Evolutionary conservation across 2,888 invertebrate species (phyloP), one percentile per base, ranked within the genome.

Genomic region (Atethmia centrago): DNA sequence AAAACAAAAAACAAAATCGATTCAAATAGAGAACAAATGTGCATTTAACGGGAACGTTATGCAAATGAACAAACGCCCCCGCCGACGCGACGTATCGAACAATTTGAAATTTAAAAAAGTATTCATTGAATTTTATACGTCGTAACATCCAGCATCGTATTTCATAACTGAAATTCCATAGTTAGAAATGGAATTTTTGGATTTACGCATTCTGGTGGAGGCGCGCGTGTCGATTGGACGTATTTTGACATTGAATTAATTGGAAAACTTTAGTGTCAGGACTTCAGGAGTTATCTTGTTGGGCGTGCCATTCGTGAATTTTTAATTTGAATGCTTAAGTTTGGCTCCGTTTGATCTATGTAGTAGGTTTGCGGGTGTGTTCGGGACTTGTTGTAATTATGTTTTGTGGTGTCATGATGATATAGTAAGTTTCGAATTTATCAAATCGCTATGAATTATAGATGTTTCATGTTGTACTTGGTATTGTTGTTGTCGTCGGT

Each of bases 171-270:
- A 69, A 74, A 88, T 88, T 85, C 84, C 85, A 67, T 80, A 81
- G 82, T 64, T 61, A 64, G 70, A 80, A 81, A 77, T 70, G 76
- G 73, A 86, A 83, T 86, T 85, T 83, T 83, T 82, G 69, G 79
- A 81, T 82, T 80, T 78, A 81, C 85, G 77, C 75, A 82, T 81
- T 82, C 62, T 45, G 61, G 9, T 51, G 63, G 25, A 62, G 71
- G 70, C 64, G 63, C 66, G 67, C 70, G 82, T 86, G 87, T 80
- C 78, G 76, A 84, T 84, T 72, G 80, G 77, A 86, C 81, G 86
- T 88, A 88, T 91, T 90, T 90, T 87, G 89, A 90, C 88, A 88
- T 85, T 74, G 80, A 87, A 90, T 90, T 91, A 89, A 90, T 90
- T 89, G 90, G 85, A 87, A 91, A 91, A 90, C 86, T 91, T 90